Evolutionary conservation across 1,140 invertebrate genomes (phyloP).

Genomic region (Lepeophtheirus salmonis): DNA sequence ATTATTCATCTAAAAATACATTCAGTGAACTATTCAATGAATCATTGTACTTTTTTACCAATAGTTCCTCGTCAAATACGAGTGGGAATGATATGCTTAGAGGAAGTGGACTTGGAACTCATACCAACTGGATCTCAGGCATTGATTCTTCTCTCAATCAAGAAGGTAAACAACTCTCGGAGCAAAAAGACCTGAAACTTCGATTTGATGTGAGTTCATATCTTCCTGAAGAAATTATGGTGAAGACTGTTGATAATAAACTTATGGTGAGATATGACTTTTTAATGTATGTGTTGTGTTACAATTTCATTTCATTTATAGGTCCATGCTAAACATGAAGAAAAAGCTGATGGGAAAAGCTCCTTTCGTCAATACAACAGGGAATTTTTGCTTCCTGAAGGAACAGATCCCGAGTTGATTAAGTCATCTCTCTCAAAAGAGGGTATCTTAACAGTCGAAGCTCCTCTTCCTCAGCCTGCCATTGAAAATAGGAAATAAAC

Average conservation of each 20-base stretch:
- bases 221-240: slow-evolving; percentile 81
- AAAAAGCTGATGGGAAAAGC: slow-evolving; percentile 72
- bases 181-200: slow-evolving; percentile 11
- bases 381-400: slow-evolving; percentile 80
- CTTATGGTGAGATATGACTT: slow-evolving; percentile 48
- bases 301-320: too few relatives aligned
- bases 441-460: slow-evolving; percentile 77
- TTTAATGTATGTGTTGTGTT: too few relatives aligned
- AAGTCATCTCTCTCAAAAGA: slow-evolving; percentile 41
- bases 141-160: too few relatives aligned
- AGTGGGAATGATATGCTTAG: background rate
- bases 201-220: slow-evolving; percentile 84
- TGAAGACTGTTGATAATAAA: slow-evolving; percentile 90
- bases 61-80: background rate
- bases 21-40: too few relatives aligned
- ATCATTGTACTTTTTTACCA: too few relatives aligned
- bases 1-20: too few relatives aligned
- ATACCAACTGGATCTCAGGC: background rate
- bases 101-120: background rate
- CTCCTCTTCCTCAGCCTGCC: slow-evolving; percentile 45
- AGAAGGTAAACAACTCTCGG: too few relatives aligned
- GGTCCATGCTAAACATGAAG: slow-evolving; percentile 90
- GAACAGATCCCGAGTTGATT: slow-evolving; percentile 75
- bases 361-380: slow-evolving; percentile 89
- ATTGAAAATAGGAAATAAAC: slow-evolving; percentile 10